These are phyloP conservation scores for Tetropium fuscum DNA, from an alignment of 2,888 invertebrate species.

Conservation along the genomic window DNA sequence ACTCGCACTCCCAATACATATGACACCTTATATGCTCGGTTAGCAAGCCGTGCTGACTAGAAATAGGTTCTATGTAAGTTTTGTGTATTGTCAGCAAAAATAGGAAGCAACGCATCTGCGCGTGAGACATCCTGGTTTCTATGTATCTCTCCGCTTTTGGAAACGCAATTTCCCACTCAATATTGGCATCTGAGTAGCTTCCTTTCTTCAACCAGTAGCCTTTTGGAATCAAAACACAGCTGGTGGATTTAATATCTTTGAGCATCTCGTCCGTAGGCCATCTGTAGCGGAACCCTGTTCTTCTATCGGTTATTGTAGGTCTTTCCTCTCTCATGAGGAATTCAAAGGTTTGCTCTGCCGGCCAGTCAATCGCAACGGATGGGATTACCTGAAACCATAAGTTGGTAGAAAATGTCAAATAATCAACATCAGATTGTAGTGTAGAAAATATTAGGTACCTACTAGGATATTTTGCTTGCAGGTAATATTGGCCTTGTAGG, in stretches of 20 bases:
- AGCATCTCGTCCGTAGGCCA: slow-evolving; percentile 82
- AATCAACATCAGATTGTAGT: too few relatives aligned
- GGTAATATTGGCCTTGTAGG: too few relatives aligned
- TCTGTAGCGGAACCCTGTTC: slow-evolving; percentile 66
- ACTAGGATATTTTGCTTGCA: too few relatives aligned
- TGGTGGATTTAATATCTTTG: slow-evolving; percentile 74
- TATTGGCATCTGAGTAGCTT: slow-evolving; percentile 58
- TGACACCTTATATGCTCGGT: slow-evolving; percentile 80
- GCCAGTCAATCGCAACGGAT: slow-evolving; percentile 78
- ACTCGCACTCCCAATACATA: slow-evolving; percentile 84
- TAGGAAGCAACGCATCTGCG: slow-evolving; percentile 79
- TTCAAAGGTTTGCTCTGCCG: slow-evolving; percentile 77
- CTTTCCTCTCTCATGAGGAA: slow-evolving; percentile 73
- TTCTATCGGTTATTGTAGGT: slow-evolving; percentile 60
- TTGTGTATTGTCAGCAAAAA: slow-evolving; percentile 77
- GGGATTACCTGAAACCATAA: too few relatives aligned
- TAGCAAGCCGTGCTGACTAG: slow-evolving; percentile 74
- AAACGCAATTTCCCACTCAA: slow-evolving; percentile 85
- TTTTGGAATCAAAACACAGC: slow-evolving; percentile 78
- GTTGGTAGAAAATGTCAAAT: too few relatives aligned
- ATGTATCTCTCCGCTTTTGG: slow-evolving; percentile 82
- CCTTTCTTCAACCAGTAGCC: slow-evolving; percentile 76
- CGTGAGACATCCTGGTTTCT: slow-evolving; percentile 78
- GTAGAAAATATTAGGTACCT: too few relatives aligned
- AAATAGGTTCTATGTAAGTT: slow-evolving; percentile 76